Conservation (phyloP, 1,140 invertebrate genomes). For the Brachionus sp. region DNA sequence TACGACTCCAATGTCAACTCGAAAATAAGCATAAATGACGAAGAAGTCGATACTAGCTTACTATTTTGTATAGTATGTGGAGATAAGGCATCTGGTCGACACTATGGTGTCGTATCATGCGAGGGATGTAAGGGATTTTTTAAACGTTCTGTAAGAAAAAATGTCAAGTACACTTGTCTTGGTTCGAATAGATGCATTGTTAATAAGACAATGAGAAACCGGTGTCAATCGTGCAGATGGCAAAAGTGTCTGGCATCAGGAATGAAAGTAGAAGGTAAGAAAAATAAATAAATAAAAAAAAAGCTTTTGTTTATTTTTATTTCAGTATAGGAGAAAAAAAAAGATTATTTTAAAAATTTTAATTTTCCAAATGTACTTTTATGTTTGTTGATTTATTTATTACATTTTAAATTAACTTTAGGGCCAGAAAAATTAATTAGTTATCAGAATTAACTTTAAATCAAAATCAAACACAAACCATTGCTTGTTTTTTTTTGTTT, state of each 20-base stretch:
- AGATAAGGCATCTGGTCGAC: constrained; percentile 94
- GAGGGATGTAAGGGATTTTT: constrained; percentile 89
- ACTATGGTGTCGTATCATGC: constrained; percentile 90
- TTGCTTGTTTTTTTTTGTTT: too few relatives aligned
- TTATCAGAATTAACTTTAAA: too few relatives aligned
- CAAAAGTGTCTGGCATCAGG: constrained; percentile 84
- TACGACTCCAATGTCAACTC: neutral
- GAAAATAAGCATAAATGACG: constrained; percentile 7
- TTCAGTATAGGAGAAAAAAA: too few relatives aligned
- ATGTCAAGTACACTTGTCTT: constrained; percentile 88
- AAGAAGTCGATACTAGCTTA: constrained; percentile 40
- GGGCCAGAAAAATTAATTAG: too few relatives aligned
- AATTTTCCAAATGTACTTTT: too few relatives aligned
- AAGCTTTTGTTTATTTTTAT: too few relatives aligned
- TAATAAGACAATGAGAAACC: constrained; percentile 67
- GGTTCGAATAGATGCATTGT: constrained; percentile 91
- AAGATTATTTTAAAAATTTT: too few relatives aligned
- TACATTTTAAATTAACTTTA: too few relatives aligned
- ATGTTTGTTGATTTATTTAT: too few relatives aligned
- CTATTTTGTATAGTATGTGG: constrained; percentile 94
- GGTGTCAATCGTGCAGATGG: constrained; percentile 86
- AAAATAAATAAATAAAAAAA: neutral
- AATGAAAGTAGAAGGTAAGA: constrained; percentile 86
- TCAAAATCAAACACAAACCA: too few relatives aligned
- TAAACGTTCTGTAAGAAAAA: constrained; percentile 76